Evolutionary conservation across 2,113 vertebrate genomes (phyloP), one percentile per base, ranked within the genome.

Genomic region (Anhinga rufa): DNA sequence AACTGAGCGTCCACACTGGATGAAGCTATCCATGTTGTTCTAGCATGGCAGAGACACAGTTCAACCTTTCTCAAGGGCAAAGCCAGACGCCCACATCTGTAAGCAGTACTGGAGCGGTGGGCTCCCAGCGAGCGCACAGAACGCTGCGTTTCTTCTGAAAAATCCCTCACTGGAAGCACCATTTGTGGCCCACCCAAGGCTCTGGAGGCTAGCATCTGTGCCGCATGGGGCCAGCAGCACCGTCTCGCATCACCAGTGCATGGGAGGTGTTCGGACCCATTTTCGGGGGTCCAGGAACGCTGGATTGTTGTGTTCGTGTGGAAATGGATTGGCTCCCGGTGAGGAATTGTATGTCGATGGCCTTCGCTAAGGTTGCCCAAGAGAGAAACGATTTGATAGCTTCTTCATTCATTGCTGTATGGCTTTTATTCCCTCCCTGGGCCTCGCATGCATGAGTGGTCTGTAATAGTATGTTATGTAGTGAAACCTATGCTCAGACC

Each of bases 301-400:
- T 62, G 49, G 65, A 0, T 14, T 20, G 15, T 34, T 6, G 1
- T 7, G 36, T 15, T 24, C 10, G 0, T 0, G 20, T 52, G 34
- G 52, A 32, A 46, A 54, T 10, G 40, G 17, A 7, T 60, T 24
- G 9, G 18, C 15, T 57, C 21, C 34, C 20, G 1, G 34, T 11
- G 31, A 72, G 80, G 68, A 71, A 4, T 2, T 52, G 38, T 16
- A 0, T 19, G 48, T 29, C 40, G 48, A 10, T 61, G 86, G 44
- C 6, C 28, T 79, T 71, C 46, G 31, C 40, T 46, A 5, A 71
- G 72, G 9, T 6, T 78, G 32, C 48, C 52, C 61, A 16, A 7
- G 11, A 34, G 20, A 86, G 82, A 26, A 42, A 42, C 2, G 2
- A 24, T 60, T 6, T 71, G 48, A 48, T 79, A 65, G 21, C 34